Evolutionary conservation across 2,113 vertebrate genomes (phyloP).

Genomic region (Bagarius yarrelli): DNA sequence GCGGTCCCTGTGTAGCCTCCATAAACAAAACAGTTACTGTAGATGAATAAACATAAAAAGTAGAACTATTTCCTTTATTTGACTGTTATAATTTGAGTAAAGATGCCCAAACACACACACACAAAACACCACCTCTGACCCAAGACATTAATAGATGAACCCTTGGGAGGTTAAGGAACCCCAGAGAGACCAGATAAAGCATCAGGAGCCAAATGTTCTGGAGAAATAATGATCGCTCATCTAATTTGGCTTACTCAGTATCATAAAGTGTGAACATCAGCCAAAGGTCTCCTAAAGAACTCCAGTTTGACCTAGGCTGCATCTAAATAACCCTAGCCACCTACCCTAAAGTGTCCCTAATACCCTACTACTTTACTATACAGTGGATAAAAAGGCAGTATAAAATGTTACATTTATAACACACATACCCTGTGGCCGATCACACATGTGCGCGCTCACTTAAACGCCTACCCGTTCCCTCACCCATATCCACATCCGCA

Average conservation of each 20-base stretch:
- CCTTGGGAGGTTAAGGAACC: slow-evolving; percentile 44
- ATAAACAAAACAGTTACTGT: too few relatives aligned
- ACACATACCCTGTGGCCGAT: not conserved
- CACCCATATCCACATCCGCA: not conserved
- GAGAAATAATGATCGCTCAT: slow-evolving; percentile 46
- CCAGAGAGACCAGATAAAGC: slow-evolving; percentile 37
- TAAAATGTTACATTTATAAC: too few relatives aligned
- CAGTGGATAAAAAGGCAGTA: too few relatives aligned
- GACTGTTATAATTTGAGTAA: not conserved
- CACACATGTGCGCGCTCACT: not conserved
- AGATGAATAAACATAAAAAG: too few relatives aligned
- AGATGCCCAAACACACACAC: not conserved
- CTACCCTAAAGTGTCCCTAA: not conserved
- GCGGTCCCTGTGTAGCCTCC: too few relatives aligned
- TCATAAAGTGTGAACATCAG: slow-evolving; percentile 6
- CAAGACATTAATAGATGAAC: slow-evolving; percentile 44
- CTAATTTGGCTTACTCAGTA: slow-evolving; percentile 19
- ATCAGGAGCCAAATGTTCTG: slow-evolving; percentile 38
- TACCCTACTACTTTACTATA: not conserved
- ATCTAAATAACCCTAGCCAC: not conserved
- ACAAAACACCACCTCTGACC: slow-evolving; percentile 22
- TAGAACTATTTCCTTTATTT: too few relatives aligned
- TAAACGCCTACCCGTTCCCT: too few relatives aligned
- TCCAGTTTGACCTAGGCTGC: not conserved
- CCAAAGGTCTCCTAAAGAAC: not conserved